Base-by-base conservation (phyloP, 2,113 vertebrate genomes). In the Boulengeromyrus knoepffleri region DNA sequence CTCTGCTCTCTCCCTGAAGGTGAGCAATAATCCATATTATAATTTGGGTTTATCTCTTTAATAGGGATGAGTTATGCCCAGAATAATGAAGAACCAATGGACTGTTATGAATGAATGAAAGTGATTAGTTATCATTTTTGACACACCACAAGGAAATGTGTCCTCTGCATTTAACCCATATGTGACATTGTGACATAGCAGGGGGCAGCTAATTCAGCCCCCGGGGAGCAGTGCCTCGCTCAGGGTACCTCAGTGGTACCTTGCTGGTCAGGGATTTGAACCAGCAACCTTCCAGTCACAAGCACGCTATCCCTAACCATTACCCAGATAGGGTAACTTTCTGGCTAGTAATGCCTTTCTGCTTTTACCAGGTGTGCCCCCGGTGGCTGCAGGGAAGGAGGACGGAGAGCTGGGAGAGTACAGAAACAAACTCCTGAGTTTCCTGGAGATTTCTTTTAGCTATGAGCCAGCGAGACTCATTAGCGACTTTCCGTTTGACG, bases 401-500 rank as follows among this genome's bases (percentile, higher is more conserved):
- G 94, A 95, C 9, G 97, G 98, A 2, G 96, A 97, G 3, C 95
- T 99, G 80, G 99, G 98, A 50, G 97, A 98, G 90, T 98, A 96
- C 91, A 94, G 99, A 24, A 96, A 94, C 87, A 99, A 98, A 88
- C 96, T 99, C 66, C 95, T 99, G 0, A 94, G 93, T 21, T 99
- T 99, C 92, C 92, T 99, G 90, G 97, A 99, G 90, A 96, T 96
- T 91, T 99, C 99, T 0, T 94, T 91, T 92, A 96, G 95, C 92
- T 99, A 99, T 36, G 97, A 99, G 85, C 98, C 99, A 8, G 94
- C 95, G 80, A 95, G 95, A 83, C 97, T 99, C 90, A 98, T 99
- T 94, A 99, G 98, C 52, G 96, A 99, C 94, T 99, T 99, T 86
- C 99, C 99, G 86, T 99, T 99, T 92, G 99, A 99, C 91, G 99